Evolutionary conservation across 2,797 vertebrate species (phyloP), one percentile per base, ranked within the genome.

Genomic region (Micropoecilia bifurca): DNA sequence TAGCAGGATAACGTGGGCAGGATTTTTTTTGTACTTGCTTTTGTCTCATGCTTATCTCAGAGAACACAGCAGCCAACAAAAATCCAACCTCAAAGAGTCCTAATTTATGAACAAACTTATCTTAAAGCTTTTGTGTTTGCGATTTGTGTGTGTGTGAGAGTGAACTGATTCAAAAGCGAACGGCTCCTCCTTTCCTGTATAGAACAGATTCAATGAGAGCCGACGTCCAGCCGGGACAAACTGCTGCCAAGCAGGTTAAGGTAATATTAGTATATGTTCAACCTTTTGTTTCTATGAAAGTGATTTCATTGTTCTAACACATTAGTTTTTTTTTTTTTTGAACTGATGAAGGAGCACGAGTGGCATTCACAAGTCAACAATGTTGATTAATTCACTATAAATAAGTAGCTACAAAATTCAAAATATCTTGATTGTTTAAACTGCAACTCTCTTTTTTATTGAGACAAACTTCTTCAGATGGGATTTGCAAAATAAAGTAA

Each of bases 171-270:
- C 12, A 72, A 61, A 59, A 68, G 63, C 10, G 20, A 7, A 25
- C 20, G 28, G 2, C 22, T 39, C 28, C 68, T 46, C 25, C 13
- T 9, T 36, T 71, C 30, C 50, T 28, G 13, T 59, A 48, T 10
- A 41, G 4, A 2, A 25, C 12, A 10, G 4, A 30, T 22, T 9
- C 47, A 39, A 36, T 30, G 30, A 41, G 39, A 69, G 72, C 16
- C 1, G 18, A 63, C 16, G n/a, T n/a, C 39, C n/a, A 16, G n/a
- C 36, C 22, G 30, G 50, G 33, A 14, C 7, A 48, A 9, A 25
- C 33, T 33, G 45, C 50, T 85, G 74, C 68, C 50, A 74, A 71
- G 50, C 50, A 28, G 71, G 30, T 33, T 53, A 48, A 55, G 57
- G 13, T 79, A 72, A 55, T 46, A 16, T 30, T 46, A 16, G 45